Conservation (phyloP, 1,140 invertebrate species). For the Leptinotarsa undecemlineata region DNA sequence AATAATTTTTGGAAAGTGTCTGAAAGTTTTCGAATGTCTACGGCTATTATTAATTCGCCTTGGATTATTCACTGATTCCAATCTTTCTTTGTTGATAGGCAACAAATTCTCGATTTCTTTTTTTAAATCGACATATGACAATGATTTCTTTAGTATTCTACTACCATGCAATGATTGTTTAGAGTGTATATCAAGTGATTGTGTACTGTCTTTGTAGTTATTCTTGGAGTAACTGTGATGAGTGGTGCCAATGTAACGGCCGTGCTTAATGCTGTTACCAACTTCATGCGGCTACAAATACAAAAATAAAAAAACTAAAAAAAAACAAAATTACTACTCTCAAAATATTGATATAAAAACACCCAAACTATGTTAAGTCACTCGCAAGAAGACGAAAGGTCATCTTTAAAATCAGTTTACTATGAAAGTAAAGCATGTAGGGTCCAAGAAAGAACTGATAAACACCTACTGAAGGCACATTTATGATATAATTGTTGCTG, state of each 20-base stretch:
- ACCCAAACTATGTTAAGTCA: not conserved
- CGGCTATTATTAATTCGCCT: slow-evolving; percentile 28
- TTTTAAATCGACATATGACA: slow-evolving; percentile 50
- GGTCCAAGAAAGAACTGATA: no score
- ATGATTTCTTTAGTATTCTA: slow-evolving; percentile 43
- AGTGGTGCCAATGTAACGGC: slow-evolving; percentile 45
- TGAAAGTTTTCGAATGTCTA: slow-evolving; percentile 42
- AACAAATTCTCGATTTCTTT: slow-evolving; percentile 49
- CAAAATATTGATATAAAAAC: not conserved
- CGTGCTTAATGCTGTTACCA: slow-evolving; percentile 31
- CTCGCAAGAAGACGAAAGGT: not conserved
- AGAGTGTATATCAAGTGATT: slow-evolving; percentile 8
- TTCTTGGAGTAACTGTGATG: slow-evolving; percentile 29
- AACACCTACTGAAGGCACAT: no score
- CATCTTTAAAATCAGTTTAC: no score
- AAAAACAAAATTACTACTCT: slow-evolving; percentile 25
- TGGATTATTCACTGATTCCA: slow-evolving; percentile 28
- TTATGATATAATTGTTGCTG: no score
- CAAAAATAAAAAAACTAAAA: slow-evolving; percentile 42
- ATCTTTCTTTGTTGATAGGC: slow-evolving; percentile 40
- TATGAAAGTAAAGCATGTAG: no score
- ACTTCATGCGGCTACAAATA: slow-evolving; percentile 50
- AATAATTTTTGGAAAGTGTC: slow-evolving; percentile 47
- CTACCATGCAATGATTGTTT: slow-evolving; percentile 24
- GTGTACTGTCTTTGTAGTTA: slow-evolving; percentile 18